phyloP scores from a whole-genome alignment of 2,797 vertebrate species.

The Semaprochilodus insignis region DNA sequence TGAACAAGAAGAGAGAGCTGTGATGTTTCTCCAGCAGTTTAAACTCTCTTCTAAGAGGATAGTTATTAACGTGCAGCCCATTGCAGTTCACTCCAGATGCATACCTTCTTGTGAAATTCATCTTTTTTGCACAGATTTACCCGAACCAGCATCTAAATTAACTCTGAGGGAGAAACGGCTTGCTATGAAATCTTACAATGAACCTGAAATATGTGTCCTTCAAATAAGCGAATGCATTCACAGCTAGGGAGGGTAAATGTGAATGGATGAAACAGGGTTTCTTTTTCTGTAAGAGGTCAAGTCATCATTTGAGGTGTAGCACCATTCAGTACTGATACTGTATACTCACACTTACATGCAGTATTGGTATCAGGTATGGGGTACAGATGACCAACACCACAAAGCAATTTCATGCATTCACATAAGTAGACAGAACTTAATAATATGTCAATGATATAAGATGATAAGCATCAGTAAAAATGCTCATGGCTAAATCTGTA shows the following conservation, averaged over 20 bases:
- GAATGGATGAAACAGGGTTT: not conserved
- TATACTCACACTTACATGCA: no score
- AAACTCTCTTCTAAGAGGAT: not conserved
- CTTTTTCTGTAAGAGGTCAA: not conserved
- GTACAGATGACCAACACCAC: no score
- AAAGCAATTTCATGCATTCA: no score
- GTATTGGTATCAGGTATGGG: no score
- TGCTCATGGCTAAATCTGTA: no score
- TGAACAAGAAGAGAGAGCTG: not conserved
- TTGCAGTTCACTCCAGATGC: not conserved
- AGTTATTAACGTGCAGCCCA: not conserved
- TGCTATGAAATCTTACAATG: not conserved
- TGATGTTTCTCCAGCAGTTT: not conserved
- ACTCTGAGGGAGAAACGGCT: not conserved
- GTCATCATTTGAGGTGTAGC: not conserved
- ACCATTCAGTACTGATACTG: not conserved
- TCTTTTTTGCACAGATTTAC: not conserved
- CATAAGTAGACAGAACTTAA: no score
- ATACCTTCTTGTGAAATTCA: not conserved
- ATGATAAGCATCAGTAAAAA: no score
- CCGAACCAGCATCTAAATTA: not conserved
- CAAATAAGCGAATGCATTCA: not conserved
- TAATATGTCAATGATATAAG: no score
- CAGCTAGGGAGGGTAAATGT: not conserved
- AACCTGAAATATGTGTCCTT: not conserved